Base-by-base conservation (phyloP, 2,797 vertebrate species). In the Sebastes cheni region DNA sequence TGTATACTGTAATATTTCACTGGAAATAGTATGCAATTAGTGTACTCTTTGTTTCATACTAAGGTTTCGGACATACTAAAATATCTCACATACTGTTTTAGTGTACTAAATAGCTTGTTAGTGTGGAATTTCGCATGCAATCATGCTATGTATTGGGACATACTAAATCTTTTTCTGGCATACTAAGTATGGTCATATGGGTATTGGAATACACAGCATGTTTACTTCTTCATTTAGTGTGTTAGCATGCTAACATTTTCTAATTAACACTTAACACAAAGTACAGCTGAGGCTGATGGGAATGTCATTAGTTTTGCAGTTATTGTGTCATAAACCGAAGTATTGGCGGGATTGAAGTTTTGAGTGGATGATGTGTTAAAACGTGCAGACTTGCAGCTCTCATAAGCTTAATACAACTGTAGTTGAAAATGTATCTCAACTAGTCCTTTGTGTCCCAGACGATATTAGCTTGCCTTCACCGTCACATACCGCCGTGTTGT, bases 401-500 rank as follows among this genome's bases (percentile, higher is more conserved):
- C 9, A 18, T 56, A 11, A 54, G 59, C 9, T 34, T 46, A 4
- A 42, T 46, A 39, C 59, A 77, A 10, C 52, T 4, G 4, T 22
- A 5, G 22, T 10, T 13, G 16, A 58, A 30, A 13, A 27, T 54
- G 8, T 25, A n/a, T 29, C 11, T 73, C 23, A n/a, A 8, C 34
- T 58, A 20, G 55, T 65, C 58, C n/a, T 18, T 46, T 65, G 84
- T 71, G 42, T 86, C 52, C 36, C 62, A 61, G 72, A 59, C 50
- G 32, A 65, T 78, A 82, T 87, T 89, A 68, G 80, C 83, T 81
- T 60, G 59, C 78, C 71, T 77, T 83, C 6, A 0, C 67, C 81
- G 81, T 77, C 84, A 86, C 88, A 91, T 91, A 84, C 90, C 77
- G 70, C 84, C 23, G 82, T 88, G 90, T 92, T 92, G 91, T 93